Conservation (phyloP, 2,113 vertebrate genomes). For the Gnathonemus echidnorhynchus region DNA sequence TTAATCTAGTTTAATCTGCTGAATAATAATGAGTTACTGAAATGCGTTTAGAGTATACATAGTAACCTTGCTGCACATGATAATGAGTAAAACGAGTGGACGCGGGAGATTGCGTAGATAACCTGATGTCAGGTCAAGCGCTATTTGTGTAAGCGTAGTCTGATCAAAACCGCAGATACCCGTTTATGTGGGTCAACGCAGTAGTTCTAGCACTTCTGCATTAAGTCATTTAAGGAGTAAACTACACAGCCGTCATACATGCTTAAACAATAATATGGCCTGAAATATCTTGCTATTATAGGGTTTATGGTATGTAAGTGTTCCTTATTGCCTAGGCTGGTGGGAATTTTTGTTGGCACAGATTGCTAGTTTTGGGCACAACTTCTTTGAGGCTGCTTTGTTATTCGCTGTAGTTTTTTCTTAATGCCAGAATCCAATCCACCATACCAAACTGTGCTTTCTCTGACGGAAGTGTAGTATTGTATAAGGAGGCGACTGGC, state of each 20-base stretch:
- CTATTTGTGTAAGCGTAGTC: background rate
- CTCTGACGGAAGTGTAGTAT: background rate
- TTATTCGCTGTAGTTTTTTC: background rate
- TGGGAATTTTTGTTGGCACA: background rate
- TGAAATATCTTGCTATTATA: background rate
- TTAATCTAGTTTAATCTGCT: background rate
- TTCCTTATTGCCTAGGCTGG: background rate
- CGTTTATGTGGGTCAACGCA: background rate
- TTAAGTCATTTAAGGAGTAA: background rate
- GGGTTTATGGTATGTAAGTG: background rate
- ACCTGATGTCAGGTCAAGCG: background rate
- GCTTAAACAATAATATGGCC: background rate
- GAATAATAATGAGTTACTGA: background rate
- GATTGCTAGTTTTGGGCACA: background rate
- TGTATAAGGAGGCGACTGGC: background rate
- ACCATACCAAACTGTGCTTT: background rate
- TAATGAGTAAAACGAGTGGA: background rate
- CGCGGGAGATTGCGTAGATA: background rate
- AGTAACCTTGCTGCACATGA: background rate
- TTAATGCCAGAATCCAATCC: background rate
- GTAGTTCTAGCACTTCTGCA: background rate
- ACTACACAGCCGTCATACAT: background rate
- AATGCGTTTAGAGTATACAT: background rate
- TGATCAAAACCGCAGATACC: background rate
- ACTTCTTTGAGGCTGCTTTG: background rate